Percentiles rank a stretch among this genome's conserved stretches.
Conservation (phyloP, 2,888 invertebrate genomes). For the Polydrusus tereticollis region DNA sequence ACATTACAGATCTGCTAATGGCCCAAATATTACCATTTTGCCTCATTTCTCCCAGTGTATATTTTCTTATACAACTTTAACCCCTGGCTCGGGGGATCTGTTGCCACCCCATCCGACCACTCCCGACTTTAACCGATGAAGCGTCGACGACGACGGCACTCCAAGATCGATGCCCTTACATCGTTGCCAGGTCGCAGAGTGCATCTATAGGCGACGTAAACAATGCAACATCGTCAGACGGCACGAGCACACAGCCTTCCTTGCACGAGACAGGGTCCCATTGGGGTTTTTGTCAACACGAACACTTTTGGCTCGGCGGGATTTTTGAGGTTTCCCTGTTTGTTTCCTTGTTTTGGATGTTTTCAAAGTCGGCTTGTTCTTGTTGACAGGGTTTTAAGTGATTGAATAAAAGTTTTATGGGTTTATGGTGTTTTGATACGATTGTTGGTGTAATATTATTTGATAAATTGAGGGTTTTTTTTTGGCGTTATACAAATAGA, state of each 20-base stretch:
- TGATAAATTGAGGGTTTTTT: not conserved
- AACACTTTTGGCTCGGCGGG: slow-evolving; percentile 20
- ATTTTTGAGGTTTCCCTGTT: slow-evolving; percentile 42
- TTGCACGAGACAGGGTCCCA: slow-evolving; percentile 43
- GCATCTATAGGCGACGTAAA: slow-evolving; percentile 46
- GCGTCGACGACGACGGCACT: slow-evolving; percentile 56
- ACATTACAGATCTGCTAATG: too few species aligned
- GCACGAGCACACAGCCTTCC: not conserved
- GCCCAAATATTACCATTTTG: not conserved
- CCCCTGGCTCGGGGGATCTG: slow-evolving; percentile 50
- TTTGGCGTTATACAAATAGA: not conserved
- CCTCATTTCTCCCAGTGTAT: slow-evolving; percentile 27
- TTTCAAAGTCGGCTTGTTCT: slow-evolving; percentile 14
- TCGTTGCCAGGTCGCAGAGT: slow-evolving; percentile 47
- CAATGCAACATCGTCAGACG: slow-evolving; percentile 30
- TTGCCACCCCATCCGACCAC: slow-evolving; percentile 58
- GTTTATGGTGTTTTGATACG: slow-evolving; percentile 10
- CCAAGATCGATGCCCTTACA: slow-evolving; percentile 61
- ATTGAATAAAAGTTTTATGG: slow-evolving; percentile 17
- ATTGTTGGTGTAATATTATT: slow-evolving; percentile 1
- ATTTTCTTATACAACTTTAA: slow-evolving; percentile 31
- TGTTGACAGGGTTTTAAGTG: slow-evolving; percentile 26
- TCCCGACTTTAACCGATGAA: slow-evolving; percentile 62
- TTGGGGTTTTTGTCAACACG: slow-evolving; percentile 39
- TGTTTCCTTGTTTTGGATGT: slow-evolving; percentile 35